phyloP scores from a whole-genome alignment of 2,888 invertebrate species.

The Masnerella sp. region DNA sequence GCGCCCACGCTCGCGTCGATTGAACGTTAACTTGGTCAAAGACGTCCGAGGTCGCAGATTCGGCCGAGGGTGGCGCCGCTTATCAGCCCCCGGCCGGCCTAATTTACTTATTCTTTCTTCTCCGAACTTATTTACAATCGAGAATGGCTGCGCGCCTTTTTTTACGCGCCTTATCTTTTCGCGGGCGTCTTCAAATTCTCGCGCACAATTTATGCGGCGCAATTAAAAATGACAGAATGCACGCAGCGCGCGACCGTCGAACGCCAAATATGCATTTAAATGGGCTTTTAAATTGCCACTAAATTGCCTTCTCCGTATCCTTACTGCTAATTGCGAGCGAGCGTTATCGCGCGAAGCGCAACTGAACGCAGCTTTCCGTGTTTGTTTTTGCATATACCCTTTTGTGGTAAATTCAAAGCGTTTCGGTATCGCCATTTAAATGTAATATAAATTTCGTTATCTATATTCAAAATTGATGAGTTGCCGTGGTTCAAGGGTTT shows the following conservation, averaged over 20 bases:
- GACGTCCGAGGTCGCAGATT: constrained; percentile 63
- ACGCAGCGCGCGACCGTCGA: constrained; percentile 10
- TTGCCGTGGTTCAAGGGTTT: no score
- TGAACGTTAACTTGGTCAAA: constrained; percentile 69
- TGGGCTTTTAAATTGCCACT: constrained; percentile 65
- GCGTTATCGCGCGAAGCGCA: constrained; percentile 37
- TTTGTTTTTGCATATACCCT: no score
- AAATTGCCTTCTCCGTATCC: constrained; percentile 58
- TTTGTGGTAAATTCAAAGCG: no score
- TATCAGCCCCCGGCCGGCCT: constrained; percentile 84
- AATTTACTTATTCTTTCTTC: constrained; percentile 87
- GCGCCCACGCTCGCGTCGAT: constrained; percentile 65
- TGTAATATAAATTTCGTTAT: neutral
- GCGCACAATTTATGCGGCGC: constrained; percentile 58
- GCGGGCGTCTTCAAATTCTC: constrained; percentile 60
- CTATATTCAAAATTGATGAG: no score
- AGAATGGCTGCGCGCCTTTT: constrained; percentile 61
- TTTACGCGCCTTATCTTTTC: constrained; percentile 49
- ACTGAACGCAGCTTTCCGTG: constrained; percentile 3
- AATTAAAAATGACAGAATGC: constrained; percentile 46
- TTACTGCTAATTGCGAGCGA: constrained; percentile 59
- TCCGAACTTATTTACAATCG: constrained; percentile 85
- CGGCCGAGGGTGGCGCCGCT: constrained; percentile 82
- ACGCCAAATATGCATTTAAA: constrained; percentile 70
- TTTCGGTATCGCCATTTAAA: no score